Evolutionary conservation across 2,888 invertebrate species (phyloP).

Genomic region (Ecdyonurus torrentis): DNA sequence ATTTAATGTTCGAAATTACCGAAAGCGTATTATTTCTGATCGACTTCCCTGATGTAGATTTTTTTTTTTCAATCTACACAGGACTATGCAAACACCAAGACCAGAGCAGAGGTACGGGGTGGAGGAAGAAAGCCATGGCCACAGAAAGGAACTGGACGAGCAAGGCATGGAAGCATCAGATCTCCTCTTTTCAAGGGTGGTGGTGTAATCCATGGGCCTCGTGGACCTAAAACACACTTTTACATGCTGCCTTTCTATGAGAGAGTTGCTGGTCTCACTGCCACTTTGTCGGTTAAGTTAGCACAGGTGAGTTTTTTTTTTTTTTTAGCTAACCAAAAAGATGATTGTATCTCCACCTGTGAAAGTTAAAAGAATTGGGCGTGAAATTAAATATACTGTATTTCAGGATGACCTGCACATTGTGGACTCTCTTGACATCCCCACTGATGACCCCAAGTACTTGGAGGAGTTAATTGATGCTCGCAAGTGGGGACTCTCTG

Average conservation of each 20-base stretch:
- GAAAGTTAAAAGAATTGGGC: not conserved
- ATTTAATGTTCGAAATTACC: not conserved
- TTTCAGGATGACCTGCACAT: constrained; percentile 79
- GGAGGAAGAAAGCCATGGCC: constrained; percentile 93
- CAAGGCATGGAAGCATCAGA: constrained; percentile 82
- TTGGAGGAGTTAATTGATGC: constrained; percentile 62
- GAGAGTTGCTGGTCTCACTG: constrained; percentile 63
- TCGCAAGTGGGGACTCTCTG: constrained; percentile 92
- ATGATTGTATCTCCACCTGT: not conserved
- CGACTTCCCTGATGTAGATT: constrained; percentile 1
- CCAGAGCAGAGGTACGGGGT: constrained; percentile 67
- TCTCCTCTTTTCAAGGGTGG: constrained; percentile 77
- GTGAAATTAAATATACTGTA: not conserved
- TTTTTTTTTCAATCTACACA: constrained; percentile 16
- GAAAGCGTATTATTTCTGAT: not conserved
- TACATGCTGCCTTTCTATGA: constrained; percentile 76
- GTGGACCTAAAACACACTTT: constrained; percentile 79
- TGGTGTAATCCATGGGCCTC: constrained; percentile 76
- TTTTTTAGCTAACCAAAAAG: not conserved
- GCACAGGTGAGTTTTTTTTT: constrained; percentile 37
- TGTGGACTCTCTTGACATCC: constrained; percentile 71
- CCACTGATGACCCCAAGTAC: constrained; percentile 60
- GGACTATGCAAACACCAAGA: constrained; percentile 57
- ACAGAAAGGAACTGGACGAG: constrained; percentile 82
- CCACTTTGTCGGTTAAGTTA: constrained; percentile 74